Evolutionary conservation across 2,797 vertebrate species (phyloP), one percentile per base, ranked within the genome.

Genomic region (Gobio occitaniae): DNA sequence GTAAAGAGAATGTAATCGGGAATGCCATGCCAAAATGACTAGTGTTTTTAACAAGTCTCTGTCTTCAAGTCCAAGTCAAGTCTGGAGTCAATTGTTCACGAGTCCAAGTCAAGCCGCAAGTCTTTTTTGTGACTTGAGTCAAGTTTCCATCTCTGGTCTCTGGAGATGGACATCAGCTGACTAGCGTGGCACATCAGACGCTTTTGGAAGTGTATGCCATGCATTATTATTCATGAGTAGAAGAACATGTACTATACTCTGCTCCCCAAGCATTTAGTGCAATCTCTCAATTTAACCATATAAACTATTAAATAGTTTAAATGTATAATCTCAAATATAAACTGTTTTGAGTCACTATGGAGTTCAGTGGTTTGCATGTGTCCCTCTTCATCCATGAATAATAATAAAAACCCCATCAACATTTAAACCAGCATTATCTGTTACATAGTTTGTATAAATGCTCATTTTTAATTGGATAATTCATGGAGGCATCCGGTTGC

Each of bases 191-290:
- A 84, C 89, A 87, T 89, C 88, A 91, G 90, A 91, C 87, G 87
- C 92, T 91, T 93, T 92, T 91, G 92, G 91, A 56, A 89, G 90
- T 92, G 93, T 92, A 89, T 94, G 92, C 92, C 91, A 89, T 94
- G 93, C 92, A 91, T 92, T 44, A 94, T 94, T 94, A 94, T 94
- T 94, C 91, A 94, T 93, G 93, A 93, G 47, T 68, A 68, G 48
- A 90, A 59, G 17, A 77, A 44, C 84, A 68, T 75, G 72, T 48
- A 41, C 38, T 84, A 68, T 50, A 16, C 56, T 29, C 70, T n/a
- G 47, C 21, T 61, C 92, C 82, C 91, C 90, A 92, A 94, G 92
- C 90, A 92, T 92, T 92, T 90, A 89, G 82, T 89, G 89, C 92
- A 92, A 87, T 93, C 91, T 93, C 91, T 93, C 92, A 92, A 93